Evolutionary conservation across 2,888 invertebrate genomes (phyloP).

Genomic region (Acrocera orbiculus): DNA sequence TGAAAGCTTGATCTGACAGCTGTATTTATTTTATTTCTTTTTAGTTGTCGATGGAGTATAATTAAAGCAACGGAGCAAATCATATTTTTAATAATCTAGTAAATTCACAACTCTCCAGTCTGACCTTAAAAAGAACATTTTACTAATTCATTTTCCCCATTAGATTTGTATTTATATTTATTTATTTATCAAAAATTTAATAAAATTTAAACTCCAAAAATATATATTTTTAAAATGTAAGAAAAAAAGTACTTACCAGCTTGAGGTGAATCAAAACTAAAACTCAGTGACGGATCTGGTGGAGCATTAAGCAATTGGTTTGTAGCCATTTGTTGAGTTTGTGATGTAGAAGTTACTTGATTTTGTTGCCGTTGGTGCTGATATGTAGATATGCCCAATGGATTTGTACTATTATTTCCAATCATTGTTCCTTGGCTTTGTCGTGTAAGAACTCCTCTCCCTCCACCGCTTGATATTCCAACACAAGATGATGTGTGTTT

Average conservation of each 20-base stretch:
- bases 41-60: no score
- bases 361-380: conserved; percentile 14
- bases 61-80: no score
- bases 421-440: conserved; percentile 27
- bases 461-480: conserved; percentile 5
- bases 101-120: no score
- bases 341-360: conserved; percentile 14
- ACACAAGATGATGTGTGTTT: conserved; percentile 38
- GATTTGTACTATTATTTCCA: conserved; percentile 24
- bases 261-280: conserved; percentile 25
- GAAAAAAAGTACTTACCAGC: conserved; percentile 21
- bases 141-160: no score
- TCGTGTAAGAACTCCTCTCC: conserved; percentile 22
- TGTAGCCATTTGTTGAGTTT: conserved; percentile 5
- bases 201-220: no score
- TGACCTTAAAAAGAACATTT: no score
- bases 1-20: no score
- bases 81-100: no score
- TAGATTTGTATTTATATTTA: no score
- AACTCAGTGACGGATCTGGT: conserved; percentile 27
- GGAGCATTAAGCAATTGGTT: conserved; percentile 25
- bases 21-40: no score
- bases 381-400: conserved; percentile 15
- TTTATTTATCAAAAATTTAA: no score
- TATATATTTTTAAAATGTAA: conserved; percentile 1